Evolutionary conservation across 2,888 invertebrate genomes (phyloP).

Genomic region (Diarsia rubi): DNA sequence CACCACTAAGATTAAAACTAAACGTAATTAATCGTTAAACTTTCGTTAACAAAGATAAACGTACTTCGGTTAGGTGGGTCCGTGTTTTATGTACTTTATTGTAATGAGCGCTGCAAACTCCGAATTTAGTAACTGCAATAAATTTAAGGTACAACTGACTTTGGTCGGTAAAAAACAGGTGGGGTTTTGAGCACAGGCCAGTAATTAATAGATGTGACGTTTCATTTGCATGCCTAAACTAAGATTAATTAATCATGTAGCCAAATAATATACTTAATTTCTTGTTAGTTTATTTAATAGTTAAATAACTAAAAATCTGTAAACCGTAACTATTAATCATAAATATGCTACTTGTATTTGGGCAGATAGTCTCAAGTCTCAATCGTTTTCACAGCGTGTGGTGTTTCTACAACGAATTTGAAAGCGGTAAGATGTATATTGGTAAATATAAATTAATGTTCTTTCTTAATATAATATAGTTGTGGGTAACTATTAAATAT

Average conservation of each 20-base stretch:
- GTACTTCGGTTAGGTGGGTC: slow-evolving; percentile 56
- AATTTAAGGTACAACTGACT: slow-evolving; percentile 44
- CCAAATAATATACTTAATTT: too few species aligned
- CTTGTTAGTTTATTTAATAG: too few species aligned
- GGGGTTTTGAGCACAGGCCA: slow-evolving; percentile 7
- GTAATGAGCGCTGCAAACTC: slow-evolving; percentile 51
- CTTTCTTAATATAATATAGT: too few species aligned
- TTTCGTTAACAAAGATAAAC: slow-evolving; percentile 61
- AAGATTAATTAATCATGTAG: neutral
- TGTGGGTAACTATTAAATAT: too few species aligned
- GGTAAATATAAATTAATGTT: too few species aligned
- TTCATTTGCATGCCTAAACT: slow-evolving; percentile 8
- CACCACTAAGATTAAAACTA: slow-evolving; percentile 59
- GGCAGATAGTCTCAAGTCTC: neutral
- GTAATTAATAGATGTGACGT: slow-evolving; percentile 33
- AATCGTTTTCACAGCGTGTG: neutral
- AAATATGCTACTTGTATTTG: too few species aligned
- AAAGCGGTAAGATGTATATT: neutral
- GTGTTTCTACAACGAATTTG: neutral
- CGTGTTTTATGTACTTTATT: slow-evolving; percentile 62
- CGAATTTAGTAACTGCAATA: slow-evolving; percentile 56
- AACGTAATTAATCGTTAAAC: slow-evolving; percentile 62
- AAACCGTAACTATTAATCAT: too few species aligned
- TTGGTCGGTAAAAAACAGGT: slow-evolving; percentile 35
- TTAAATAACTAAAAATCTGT: too few species aligned